phyloP scores from a whole-genome alignment of 2,113 vertebrate species.

The Laterallus jamaicensis region DNA sequence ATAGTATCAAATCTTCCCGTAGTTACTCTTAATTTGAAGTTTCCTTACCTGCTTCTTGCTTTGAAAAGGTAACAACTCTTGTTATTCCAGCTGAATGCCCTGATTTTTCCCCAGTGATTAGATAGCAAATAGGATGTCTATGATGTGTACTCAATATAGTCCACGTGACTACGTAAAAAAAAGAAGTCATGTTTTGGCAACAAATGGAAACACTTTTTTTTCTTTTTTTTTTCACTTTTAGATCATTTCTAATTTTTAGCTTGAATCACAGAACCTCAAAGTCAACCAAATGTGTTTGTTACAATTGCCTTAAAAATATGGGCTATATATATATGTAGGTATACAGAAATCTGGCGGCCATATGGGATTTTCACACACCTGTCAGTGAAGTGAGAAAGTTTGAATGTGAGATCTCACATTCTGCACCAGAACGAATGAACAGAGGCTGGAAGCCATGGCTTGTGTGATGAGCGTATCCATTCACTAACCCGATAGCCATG shows the following conservation, averaged over 20 bases:
- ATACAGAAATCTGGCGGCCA: constrained; percentile 42
- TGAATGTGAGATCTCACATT: not conserved
- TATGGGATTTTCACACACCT: constrained; percentile 51
- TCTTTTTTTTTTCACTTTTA: not conserved
- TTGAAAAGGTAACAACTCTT: not conserved
- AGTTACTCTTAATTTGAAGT: not conserved
- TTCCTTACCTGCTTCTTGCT: not conserved
- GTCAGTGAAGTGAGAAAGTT: constrained; percentile 22
- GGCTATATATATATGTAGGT: not conserved
- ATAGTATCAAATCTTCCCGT: not conserved
- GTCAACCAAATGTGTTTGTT: constrained; percentile 11
- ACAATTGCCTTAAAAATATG: constrained; percentile 41
- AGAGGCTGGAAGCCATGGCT: not conserved
- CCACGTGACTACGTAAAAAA: not conserved
- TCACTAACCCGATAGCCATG: not conserved
- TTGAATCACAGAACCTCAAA: constrained; percentile 4
- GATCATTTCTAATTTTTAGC: not conserved
- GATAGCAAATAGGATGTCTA: not conserved
- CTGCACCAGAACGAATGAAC: not conserved
- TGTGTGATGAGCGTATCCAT: not conserved
- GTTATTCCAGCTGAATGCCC: not conserved
- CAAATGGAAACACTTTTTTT: not conserved
- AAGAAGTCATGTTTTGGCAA: not conserved
- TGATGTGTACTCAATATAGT: not conserved
- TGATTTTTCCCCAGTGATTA: not conserved